phyloP scores from a whole-genome alignment of 2,888 invertebrate genomes.

The Cryptophagus acutangulus region DNA sequence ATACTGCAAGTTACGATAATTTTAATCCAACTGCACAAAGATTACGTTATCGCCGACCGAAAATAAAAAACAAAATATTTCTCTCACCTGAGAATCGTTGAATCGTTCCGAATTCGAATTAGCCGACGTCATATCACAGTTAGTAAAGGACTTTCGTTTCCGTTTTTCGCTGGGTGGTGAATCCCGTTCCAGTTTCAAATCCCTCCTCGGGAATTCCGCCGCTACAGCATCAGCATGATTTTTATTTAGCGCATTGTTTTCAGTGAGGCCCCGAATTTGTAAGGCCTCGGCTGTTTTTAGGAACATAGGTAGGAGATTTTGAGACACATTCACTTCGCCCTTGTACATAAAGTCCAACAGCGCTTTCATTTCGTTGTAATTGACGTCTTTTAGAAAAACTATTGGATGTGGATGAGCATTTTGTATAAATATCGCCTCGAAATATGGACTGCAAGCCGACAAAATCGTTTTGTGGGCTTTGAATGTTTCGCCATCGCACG shows the following conservation, averaged over 20 bases:
- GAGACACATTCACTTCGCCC: constrained; percentile 75
- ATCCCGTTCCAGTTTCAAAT: constrained; percentile 39
- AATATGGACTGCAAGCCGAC: constrained; percentile 91
- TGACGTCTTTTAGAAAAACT: constrained; percentile 88
- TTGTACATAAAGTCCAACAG: constrained; percentile 91
- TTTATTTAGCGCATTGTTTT: constrained; percentile 62
- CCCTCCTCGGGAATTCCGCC: too few relatives aligned
- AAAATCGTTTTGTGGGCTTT: constrained; percentile 92
- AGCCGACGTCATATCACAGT: constrained; percentile 61
- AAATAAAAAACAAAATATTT: constrained; percentile 1
- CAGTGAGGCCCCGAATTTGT: constrained; percentile 84
- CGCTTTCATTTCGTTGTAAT: constrained; percentile 83
- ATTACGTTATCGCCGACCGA: too few relatives aligned
- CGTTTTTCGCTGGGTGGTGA: constrained; percentile 54
- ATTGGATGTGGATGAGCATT: constrained; percentile 87
- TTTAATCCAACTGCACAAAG: too few relatives aligned
- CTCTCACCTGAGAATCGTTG: constrained; percentile 63
- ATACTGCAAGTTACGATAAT: too few relatives aligned
- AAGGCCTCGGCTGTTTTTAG: constrained; percentile 88
- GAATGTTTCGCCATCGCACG: constrained; percentile 85
- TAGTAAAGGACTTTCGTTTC: constrained; percentile 62
- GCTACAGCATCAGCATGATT: constrained; percentile 31
- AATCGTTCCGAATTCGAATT: constrained; percentile 59
- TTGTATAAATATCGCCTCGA: constrained; percentile 85
- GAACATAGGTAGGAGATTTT: constrained; percentile 85